Evolutionary conservation across 2,888 invertebrate species (phyloP), one percentile per base, ranked within the genome.

Genomic region (Elegia similella): DNA sequence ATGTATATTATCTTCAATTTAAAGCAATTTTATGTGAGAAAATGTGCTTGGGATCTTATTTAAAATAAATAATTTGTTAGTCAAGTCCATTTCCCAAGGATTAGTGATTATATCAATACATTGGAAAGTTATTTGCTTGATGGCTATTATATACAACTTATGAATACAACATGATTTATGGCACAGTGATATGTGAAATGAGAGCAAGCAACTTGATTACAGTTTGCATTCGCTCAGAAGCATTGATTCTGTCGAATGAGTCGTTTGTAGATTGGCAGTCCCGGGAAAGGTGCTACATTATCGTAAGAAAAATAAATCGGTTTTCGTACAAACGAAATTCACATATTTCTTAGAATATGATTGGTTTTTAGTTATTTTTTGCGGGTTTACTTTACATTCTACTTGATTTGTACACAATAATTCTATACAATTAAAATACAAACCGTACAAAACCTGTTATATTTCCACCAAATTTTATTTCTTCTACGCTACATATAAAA

Each of bases 61-160:
- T 38, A 7, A 12, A 1, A 32, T 8, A 50, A 32, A 70, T 77
- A 75, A 72, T 77, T 62, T 70, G 87, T 87, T 86, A 87, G 87
- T 87, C 75, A 78, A 70, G 74, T 82, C 89, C 89, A 86, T 80
- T 80, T 81, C 88, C 89, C 88, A 77, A 67, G 70, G 70, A 88
- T 88, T 89, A 88, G 88, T 86, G 69, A 46, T 80, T 78, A 86
- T 84, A 76, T 84, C 80, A 83, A 79, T 23, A 23, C 75, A 79
- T 81, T 73, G 80, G 86, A 89, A 89, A 87, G 83, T 89, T 88
- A 88, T 86, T 86, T 76, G 88, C 82, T 80, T 76, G 73, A 77
- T 82, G 81, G 75, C 75, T 32, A 48, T 48, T 34, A 50, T 82
- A 75, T 80, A 84, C 81, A 76, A 71, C 73, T 67, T 66, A 67